These are phyloP conservation scores for Ciona savignyi DNA, from an alignment of 23 tunicate species.

Conservation along the genomic window DNA sequence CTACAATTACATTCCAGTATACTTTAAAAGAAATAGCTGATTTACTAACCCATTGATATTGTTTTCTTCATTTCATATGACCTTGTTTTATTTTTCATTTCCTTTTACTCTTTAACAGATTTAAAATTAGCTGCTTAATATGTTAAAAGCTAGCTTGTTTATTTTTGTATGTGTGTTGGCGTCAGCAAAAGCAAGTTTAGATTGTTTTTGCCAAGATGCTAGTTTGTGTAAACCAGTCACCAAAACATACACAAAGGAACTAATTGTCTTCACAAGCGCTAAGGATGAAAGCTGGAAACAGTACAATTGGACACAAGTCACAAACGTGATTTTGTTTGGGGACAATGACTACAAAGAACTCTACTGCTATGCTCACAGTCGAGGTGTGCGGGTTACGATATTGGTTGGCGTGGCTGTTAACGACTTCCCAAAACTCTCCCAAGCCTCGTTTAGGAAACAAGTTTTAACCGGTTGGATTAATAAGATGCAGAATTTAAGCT, in stretches of 20 bases:
- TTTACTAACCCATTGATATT: no score
- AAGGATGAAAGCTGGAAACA: conserved; percentile 14
- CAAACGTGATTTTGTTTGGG: conserved; percentile 30
- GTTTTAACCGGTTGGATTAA: conserved; percentile 35
- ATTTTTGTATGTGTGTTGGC: not conserved
- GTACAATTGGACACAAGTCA: conserved; percentile 69
- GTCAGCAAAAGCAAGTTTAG: not conserved
- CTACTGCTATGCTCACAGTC: conserved; percentile 67
- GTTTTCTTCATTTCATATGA: no score
- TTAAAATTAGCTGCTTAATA: not conserved
- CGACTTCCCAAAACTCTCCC: conserved; percentile 10
- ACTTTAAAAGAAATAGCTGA: no score
- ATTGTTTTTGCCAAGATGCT: conserved; percentile 37
- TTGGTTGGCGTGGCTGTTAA: conserved; percentile 21
- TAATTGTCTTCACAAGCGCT: conserved; percentile 36
- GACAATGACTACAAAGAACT: conserved; percentile 14
- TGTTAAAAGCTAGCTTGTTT: not conserved
- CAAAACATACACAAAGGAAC: conserved; percentile 33
- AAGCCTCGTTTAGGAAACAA: conserved; percentile 10
- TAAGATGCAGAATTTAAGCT: conserved; percentile 3
- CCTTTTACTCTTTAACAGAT: no score
- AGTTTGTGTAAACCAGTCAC: conserved; percentile 48
- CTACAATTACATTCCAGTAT: no score
- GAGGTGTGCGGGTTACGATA: conserved; percentile 35
- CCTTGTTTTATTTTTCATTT: no score